Evolutionary conservation across 2,888 invertebrate genomes (phyloP), one percentile per base, ranked within the genome.

Genomic region (Ophioninae sp.): DNA sequence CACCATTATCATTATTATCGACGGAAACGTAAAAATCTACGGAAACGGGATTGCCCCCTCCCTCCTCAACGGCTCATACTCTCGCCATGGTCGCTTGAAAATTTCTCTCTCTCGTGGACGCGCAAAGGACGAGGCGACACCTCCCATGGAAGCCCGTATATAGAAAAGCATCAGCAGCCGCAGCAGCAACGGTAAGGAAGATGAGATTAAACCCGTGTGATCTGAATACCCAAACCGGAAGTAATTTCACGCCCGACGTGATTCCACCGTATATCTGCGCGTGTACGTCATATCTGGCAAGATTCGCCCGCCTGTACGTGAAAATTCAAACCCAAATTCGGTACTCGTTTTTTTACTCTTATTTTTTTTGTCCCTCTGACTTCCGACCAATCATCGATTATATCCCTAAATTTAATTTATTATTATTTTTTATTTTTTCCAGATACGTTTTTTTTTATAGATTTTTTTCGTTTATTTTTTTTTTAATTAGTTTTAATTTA

Each of bases 161-260:
- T 51, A 13, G 51, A 51, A 51, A 51, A 51, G 51, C 51, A 51
- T 13, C 2, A 51, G 51, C 51, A 51, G 51, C 30, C 30, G 30
- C 51, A 51, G 51, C 51, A 51, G 51, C 17, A 41, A 64, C 69
- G 78, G 71, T 20, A 59, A 56, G 51, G 74, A 71, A 81, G 74
- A 83, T 83, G 81, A 81, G 81, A 81, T 83, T 81, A 81, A 10
- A 61, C 59, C 56, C 30, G 64, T 74, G 74, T 74, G 81, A 83
- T 83, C 74, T 77, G 81, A 83, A 81, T 83, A 77, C 64, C 69
- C 74, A 81, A 83, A 78, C 83, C 78, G 78, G 67, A 83, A 83
- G 83, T 81, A 81, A 83, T 83, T 83, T 83, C 78, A 81, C 83
- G 83, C 74, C 67, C 71, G 78, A 78, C 77, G 81, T 69, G 78